Percentiles rank a stretch among this genome's conserved stretches.
Evolutionary conservation across 1,140 invertebrate genomes (phyloP).

Genomic region (Musca vetustissima): DNA sequence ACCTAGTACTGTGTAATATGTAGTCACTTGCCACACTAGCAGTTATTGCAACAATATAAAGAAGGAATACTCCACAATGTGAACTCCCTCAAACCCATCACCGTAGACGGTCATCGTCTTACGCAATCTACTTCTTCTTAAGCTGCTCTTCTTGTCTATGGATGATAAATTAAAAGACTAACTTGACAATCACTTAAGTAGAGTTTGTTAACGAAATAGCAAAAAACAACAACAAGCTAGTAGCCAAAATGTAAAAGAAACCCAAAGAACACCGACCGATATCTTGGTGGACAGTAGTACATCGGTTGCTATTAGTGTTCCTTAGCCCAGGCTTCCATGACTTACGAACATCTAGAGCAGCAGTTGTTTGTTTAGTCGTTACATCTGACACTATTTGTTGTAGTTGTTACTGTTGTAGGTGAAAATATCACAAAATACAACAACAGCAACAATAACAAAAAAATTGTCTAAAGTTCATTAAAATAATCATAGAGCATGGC

Average conservation of each 20-base stretch:
- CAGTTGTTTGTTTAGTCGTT: too few species aligned
- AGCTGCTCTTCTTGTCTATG: constrained; percentile 46
- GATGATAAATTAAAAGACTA: constrained; percentile 57
- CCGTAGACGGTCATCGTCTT: too few species aligned
- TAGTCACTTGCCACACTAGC: too few species aligned
- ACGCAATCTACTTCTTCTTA: not conserved
- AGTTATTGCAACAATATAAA: too few species aligned
- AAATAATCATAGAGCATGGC: constrained; percentile 34
- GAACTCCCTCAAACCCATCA: too few species aligned
- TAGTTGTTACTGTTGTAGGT: too few species aligned
- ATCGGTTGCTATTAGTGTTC: constrained; percentile 36
- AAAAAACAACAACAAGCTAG: not conserved
- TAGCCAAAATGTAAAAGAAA: too few species aligned
- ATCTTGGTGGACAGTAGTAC: not conserved
- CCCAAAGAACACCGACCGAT: too few species aligned
- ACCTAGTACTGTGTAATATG: too few species aligned
- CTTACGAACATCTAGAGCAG: too few species aligned
- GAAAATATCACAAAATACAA: constrained; percentile 34
- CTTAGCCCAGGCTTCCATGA: not conserved
- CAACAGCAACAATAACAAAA: constrained; percentile 50
- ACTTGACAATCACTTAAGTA: constrained; percentile 57
- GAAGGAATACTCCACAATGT: too few species aligned
- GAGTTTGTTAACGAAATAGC: constrained; percentile 50
- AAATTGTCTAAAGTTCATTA: constrained; percentile 48
- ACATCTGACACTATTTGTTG: too few species aligned